Evolutionary conservation across 2,888 invertebrate genomes (phyloP), one percentile per base, ranked within the genome.

Genomic region (Rhaphigaster nebulosa): DNA sequence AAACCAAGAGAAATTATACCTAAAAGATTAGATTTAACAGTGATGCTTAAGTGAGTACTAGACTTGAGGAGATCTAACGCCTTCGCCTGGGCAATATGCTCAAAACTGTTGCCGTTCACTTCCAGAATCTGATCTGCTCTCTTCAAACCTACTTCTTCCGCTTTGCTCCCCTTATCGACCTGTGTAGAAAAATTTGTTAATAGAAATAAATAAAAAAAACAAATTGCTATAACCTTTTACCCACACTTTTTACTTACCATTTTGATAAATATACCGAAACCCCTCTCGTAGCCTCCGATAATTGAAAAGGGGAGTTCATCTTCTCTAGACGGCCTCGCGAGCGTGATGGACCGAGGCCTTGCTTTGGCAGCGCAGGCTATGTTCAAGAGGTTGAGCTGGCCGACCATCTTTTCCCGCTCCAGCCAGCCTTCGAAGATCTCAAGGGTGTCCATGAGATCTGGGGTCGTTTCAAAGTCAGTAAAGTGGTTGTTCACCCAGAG

Each of bases 401-500:
- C 97, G 92, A 96, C 96, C 97, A 99, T 97, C 93, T 97, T 97
- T 94, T 98, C 97, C 93, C 95, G 95, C 93, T 98, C 98, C 92
- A 98, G 94, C 90, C 96, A 96, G 92, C 96, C 95, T 94, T 99
- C 99, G 94, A 99, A 99, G 91, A 96, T 96, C 94, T 99, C 98
- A 92, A 99, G 94, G 93, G 99, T 98, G 93, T 98, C 98, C 96
- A 98, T 98, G 98, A 99, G 98, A 91, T 96, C 96, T 41, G 98
- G 97, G 94, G 98, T 98, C 13, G 97, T 98, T 95, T 99, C 99
- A 94, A 99, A 99, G 94, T 99, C 99, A 76, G 98, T 98, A 93
- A 99, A 99, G 94, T 99, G 99, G 94, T 99, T 99, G 94, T 99
- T 99, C 1, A 99, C 99, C 99, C 99, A 99, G 20, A 99, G 95